Base-by-base conservation (phyloP, 2,797 vertebrate species). In the Microchirus variegatus region DNA sequence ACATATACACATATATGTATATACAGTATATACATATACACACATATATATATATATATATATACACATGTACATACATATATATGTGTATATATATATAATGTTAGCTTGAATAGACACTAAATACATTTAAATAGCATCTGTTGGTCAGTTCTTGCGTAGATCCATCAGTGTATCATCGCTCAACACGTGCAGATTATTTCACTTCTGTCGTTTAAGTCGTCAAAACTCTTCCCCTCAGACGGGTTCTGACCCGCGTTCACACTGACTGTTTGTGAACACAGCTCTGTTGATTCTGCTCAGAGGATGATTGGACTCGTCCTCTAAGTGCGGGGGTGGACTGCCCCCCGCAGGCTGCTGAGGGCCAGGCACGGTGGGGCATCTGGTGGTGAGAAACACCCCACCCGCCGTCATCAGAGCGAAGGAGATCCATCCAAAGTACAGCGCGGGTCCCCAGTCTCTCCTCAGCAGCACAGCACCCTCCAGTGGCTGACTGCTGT, bases 371-470 rank as follows among this genome's bases (percentile, higher is more conserved):
- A 8, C 0, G 0, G 77, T 81, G 0, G 92, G 92, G 74, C 95
- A 98, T 53, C 90, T 91, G 82, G 91, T 95, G 79, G 91, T 94
- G 4, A 99, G 94, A 46, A 95, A 82, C 2, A 44, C 89, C 1
- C 96, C 97, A 0, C 95, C 95, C 0, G 87, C 75, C 57, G 95
- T 15, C 87, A 96, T 88, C 48, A 99, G 75, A 0, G 73, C 91
- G 0, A 92, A 86, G 5, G 95, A 90, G 0, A 94, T 93, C 97
- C 97, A 99, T 10, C 96, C 97, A 0, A 95, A 75, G 63, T 96
- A 97, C 35, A 99, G 87, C 0, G 96, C 95, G 0, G 95, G 90
- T 0, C 95, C 96, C 87, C 96, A 92, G 65, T 94, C 94, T 50
- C 95, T 91, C 58, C 92, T 94, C 81, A 96, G 91, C 2, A 89